Evolutionary conservation across 2,888 invertebrate genomes (phyloP).

Genomic region (Sericinus montela): DNA sequence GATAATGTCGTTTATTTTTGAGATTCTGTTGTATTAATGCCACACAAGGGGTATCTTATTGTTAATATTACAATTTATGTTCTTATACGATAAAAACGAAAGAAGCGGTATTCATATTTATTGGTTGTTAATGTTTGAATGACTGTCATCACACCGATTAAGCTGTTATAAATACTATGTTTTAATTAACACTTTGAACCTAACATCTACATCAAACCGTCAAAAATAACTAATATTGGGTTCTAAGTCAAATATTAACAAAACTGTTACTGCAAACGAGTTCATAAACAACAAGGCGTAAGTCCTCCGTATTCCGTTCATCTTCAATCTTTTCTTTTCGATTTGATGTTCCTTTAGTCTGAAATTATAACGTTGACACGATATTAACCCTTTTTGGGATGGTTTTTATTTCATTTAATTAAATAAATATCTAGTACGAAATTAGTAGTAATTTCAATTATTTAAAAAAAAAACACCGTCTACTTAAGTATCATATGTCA

Average conservation of each 20-base stretch:
- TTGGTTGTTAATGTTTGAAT: background rate
- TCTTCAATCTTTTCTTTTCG: background rate
- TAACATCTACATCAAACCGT: constrained; percentile 7
- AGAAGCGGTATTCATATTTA: background rate
- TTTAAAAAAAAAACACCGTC: no score
- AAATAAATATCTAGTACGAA: no score
- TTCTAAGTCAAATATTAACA: no score
- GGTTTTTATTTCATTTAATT: no score
- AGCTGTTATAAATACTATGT: constrained; percentile 4
- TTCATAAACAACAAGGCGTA: constrained; percentile 20
- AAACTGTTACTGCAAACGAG: constrained; percentile 7
- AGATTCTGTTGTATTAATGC: no score
- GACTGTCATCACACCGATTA: constrained; percentile 1
- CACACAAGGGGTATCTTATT: no score
- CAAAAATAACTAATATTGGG: constrained; percentile 2
- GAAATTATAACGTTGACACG: constrained; percentile 13
- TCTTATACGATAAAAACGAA: no score
- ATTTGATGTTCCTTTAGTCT: constrained; percentile 11
- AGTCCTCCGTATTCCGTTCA: constrained; percentile 17
- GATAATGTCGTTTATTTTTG: no score
- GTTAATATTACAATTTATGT: no score
- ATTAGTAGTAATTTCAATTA: no score
- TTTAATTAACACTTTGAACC: background rate
- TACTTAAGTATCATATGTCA: no score
- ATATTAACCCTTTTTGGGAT: background rate